These are phyloP conservation scores for Paedocypris micromegethes DNA, from an alignment of 2,797 vertebrate species.

Conservation along the genomic window DNA sequence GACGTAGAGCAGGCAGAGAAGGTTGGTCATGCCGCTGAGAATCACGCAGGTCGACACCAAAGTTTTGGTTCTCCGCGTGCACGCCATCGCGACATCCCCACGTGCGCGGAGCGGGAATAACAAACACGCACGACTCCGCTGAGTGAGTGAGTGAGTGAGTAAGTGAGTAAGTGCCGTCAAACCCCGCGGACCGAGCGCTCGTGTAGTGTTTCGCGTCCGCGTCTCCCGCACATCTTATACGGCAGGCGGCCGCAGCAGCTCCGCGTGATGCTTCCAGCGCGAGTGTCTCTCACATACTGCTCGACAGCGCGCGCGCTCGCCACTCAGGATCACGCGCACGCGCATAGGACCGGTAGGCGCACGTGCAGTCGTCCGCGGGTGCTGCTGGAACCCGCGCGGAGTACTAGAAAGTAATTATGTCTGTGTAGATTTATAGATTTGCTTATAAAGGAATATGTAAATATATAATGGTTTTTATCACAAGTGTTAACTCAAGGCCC, in stretches of 20 bases:
- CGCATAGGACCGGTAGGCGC: no score
- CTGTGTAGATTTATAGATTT: no score
- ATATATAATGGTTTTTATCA: no score
- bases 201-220: conserved; percentile 8
- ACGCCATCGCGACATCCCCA: conserved; percentile 91
- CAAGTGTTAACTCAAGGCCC: no score
- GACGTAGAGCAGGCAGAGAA: conserved; percentile 93
- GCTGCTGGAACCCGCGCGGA: no score
- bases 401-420: no score
- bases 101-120: conserved; percentile 50
- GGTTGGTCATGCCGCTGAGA: conserved; percentile 96
- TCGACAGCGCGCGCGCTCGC: no score
- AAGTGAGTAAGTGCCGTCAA: conserved; percentile 8
- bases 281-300: no score
- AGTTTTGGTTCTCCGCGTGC: conserved; percentile 98
- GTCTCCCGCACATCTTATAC: neutral
- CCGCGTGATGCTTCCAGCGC: no score
- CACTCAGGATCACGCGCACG: no score
- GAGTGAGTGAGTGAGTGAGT: neutral
- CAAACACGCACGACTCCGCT: conserved; percentile 15
- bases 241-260: neutral
- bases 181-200: neutral
- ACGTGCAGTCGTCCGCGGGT: no score
- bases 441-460: no score
- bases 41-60: conserved; percentile 99